A percentile compares a stretch with the other conserved stretches of the same genome.
These are phyloP conservation scores for Lithophane socia DNA, from an alignment of 2,888 invertebrate genomes.

Conservation along the genomic window DNA sequence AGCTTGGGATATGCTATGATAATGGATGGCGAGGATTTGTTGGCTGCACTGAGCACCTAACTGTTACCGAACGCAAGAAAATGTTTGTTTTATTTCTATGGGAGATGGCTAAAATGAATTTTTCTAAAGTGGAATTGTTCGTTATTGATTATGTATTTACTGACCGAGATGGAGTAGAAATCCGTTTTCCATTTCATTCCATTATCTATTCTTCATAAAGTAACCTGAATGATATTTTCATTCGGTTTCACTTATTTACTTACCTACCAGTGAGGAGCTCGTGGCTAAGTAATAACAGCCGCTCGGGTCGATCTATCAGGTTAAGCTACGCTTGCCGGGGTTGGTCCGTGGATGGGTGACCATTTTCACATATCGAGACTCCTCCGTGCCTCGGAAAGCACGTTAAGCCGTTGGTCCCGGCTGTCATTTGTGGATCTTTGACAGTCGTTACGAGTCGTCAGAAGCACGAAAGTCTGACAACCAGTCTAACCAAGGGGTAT, in stretches of 20 bases:
- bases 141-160: background rate
- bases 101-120: background rate
- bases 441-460: too few relatives aligned
- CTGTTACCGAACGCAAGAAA: background rate
- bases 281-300: too few relatives aligned
- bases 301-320: too few relatives aligned
- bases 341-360: too few relatives aligned
- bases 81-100: slow-evolving; percentile 29
- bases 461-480: too few relatives aligned
- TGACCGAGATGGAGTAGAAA: background rate
- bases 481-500: too few relatives aligned
- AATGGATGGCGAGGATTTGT: slow-evolving; percentile 50
- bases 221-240: background rate
- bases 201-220: background rate
- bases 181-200: background rate
- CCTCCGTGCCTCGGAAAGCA: too few relatives aligned
- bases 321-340: too few relatives aligned
- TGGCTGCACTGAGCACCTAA: slow-evolving; percentile 11
- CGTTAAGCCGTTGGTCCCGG: too few relatives aligned
- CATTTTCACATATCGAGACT: too few relatives aligned
- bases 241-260: background rate
- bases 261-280: too few relatives aligned
- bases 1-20: slow-evolving; percentile 34
- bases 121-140: background rate
- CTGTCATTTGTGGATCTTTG: too few relatives aligned